Base-by-base conservation (phyloP, 2,113 vertebrate genomes). In the Labeo rohita region DNA sequence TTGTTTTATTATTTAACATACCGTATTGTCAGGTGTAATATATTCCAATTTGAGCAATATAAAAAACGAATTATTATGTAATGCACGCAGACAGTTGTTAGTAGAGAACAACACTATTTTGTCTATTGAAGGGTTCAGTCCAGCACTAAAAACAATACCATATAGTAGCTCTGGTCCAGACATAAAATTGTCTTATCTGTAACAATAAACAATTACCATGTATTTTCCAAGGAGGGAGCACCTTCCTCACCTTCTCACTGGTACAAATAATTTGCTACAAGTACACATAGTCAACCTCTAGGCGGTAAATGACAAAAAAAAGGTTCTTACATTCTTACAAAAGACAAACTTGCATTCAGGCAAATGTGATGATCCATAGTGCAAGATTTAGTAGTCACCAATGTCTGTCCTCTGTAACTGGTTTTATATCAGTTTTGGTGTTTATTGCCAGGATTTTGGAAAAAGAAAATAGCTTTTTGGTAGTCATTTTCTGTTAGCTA, bases 391-490 rank as follows among this genome's bases (percentile, higher is more conserved):
- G 4, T 70, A 12, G 28, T 39, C 66, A 39, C 34, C 66, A 43
- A 70, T 47, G 6, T 50, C 47, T 34, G 47, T 52, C 47, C 47
- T 52, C 45, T 76, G 74, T 76, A 52, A 76, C 45, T 47, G 10
- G 45, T 49, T 73, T 73, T 47, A 73, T 73, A 73, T 12, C 4
- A 47, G 9, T 73, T 74, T 13, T 47, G 18, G 21, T 2, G 11
- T 74, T 74, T 74, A 43, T 49, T 23, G 21, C 72, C 43, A 74
- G 72, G 9, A 74, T 74, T 39, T 47, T 49, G 72, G 72, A 13
- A 13, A 74, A 23, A 74, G 18, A 74, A 47, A 39, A 39, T 39
- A 70, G 16, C 15, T 36, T 70, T 70, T 7, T 70, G 36, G 18
- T 70, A 70, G 36, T 70, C 66, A 70, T 70, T 36, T 70, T 70